Conservation (phyloP, 1,140 invertebrate genomes). For the Nephotettix cincticeps region DNA sequence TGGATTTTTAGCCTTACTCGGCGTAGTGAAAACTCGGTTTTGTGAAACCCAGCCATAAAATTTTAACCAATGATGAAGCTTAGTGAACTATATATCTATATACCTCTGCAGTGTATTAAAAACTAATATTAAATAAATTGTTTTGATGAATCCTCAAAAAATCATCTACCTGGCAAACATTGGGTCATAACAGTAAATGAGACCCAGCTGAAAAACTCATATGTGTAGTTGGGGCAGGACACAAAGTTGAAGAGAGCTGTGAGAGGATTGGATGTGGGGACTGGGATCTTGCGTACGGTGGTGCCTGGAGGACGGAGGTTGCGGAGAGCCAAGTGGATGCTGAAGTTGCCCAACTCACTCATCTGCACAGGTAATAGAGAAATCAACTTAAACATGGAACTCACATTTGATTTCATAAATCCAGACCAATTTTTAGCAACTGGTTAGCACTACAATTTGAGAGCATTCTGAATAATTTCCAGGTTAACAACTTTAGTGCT, state of each 20-base stretch:
- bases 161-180: slow-evolving; percentile 93
- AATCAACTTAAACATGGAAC: slow-evolving; percentile 34
- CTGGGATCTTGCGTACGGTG: slow-evolving; percentile 86
- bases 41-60: too few species aligned
- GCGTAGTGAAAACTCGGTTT: too few species aligned
- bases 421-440: too few species aligned
- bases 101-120: too few species aligned
- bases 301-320: slow-evolving; percentile 91
- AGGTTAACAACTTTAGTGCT: too few species aligned
- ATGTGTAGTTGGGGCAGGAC: slow-evolving; percentile 98
- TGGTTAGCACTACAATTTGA: too few species aligned
- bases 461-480: too few species aligned
- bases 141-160: too few species aligned
- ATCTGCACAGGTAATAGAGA: slow-evolving; percentile 66
- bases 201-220: slow-evolving; percentile 94
- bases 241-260: slow-evolving; percentile 88
- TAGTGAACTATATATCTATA: too few species aligned
- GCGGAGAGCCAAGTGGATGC: slow-evolving; percentile 88
- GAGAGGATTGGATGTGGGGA: slow-evolving; percentile 86
- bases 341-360: slow-evolving; percentile 92
- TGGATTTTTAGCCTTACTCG: too few species aligned
- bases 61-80: too few species aligned
- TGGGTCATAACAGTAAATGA: slow-evolving; percentile 94
- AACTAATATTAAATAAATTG: too few species aligned
- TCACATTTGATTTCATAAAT: neutral